A percentile compares a stretch with the other conserved stretches of the same genome.
Conservation (phyloP, 2,797 vertebrate species). For the Enteromius treurensis region DNA sequence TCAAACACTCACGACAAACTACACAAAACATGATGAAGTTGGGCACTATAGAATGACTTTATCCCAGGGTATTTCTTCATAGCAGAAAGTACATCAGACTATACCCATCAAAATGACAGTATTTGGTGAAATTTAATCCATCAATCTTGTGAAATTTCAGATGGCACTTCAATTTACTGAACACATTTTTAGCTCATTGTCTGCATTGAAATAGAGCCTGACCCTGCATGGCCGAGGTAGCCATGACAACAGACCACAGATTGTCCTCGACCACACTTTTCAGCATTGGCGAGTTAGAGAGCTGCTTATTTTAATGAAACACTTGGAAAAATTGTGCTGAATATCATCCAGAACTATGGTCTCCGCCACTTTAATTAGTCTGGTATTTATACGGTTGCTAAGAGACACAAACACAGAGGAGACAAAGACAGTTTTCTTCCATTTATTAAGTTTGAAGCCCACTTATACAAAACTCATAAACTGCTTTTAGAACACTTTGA, state of each 20-base stretch:
- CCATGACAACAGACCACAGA: conserved; percentile 36
- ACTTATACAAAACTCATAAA: conserved; percentile 82
- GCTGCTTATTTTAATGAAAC: conserved; percentile 6
- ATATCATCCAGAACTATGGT: background rate
- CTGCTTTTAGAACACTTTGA: conserved; percentile 76
- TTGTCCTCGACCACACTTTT: conserved; percentile 1
- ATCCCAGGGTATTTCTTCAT: background rate
- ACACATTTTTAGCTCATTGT: conserved; percentile 11
- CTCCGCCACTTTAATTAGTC: conserved; percentile 15
- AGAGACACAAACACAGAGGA: conserved; percentile 34
- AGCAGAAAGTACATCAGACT: background rate
- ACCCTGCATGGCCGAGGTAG: conserved; percentile 23
- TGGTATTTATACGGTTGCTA: conserved; percentile 17
- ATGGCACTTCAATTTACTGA: background rate
- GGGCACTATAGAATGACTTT: background rate
- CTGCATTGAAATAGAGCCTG: conserved; percentile 16
- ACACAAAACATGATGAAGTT: background rate
- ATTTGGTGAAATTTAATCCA: background rate
- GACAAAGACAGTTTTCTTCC: conserved; percentile 65
- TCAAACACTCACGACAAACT: background rate
- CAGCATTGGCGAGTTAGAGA: conserved; percentile 1
- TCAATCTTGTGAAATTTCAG: background rate
- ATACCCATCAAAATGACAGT: background rate
- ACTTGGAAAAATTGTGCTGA: conserved; percentile 9
- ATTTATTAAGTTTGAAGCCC: conserved; percentile 83